These are phyloP conservation scores for Heteromurus nitidus DNA, from an alignment of 2,888 invertebrate species.

Conservation along the genomic window DNA sequence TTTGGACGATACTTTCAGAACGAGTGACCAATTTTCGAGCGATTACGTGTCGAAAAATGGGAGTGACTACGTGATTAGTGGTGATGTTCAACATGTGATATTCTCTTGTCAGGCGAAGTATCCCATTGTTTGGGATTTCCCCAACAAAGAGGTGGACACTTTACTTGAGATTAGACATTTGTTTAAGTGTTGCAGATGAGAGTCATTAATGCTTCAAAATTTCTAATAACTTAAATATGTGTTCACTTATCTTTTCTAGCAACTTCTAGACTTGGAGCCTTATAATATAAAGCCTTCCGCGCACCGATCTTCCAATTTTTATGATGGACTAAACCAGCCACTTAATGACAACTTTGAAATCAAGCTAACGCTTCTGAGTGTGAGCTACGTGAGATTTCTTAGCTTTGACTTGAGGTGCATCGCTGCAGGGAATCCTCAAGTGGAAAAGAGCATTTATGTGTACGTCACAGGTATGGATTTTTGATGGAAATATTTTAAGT, in stretches of 20 bases:
- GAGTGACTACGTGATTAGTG: neutral
- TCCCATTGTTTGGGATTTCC: slow-evolving; percentile 11
- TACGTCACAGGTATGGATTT: neutral
- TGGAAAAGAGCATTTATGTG: neutral
- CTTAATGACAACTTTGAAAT: neutral
- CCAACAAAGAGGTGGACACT: neutral
- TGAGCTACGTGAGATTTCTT: neutral
- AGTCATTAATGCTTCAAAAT: too few relatives aligned
- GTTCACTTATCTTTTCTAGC: too few relatives aligned
- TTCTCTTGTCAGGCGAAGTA: slow-evolving; percentile 13
- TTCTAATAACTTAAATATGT: too few relatives aligned
- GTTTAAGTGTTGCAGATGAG: neutral
- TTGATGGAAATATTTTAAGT: neutral
- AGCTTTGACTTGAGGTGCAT: slow-evolving; percentile 9
- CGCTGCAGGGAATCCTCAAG: neutral
- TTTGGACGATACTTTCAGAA: neutral
- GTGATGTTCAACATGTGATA: neutral
- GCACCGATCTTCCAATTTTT: neutral
- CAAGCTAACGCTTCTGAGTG: neutral
- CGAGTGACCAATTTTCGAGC: neutral
- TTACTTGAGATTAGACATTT: neutral
- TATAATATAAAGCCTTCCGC: neutral
- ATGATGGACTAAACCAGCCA: neutral
- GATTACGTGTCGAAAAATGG: slow-evolving; percentile 16
- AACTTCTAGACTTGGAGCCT: neutral